Evolutionary conservation across 2,113 vertebrate genomes (phyloP).

Genomic region (Ardeotis arabs): DNA sequence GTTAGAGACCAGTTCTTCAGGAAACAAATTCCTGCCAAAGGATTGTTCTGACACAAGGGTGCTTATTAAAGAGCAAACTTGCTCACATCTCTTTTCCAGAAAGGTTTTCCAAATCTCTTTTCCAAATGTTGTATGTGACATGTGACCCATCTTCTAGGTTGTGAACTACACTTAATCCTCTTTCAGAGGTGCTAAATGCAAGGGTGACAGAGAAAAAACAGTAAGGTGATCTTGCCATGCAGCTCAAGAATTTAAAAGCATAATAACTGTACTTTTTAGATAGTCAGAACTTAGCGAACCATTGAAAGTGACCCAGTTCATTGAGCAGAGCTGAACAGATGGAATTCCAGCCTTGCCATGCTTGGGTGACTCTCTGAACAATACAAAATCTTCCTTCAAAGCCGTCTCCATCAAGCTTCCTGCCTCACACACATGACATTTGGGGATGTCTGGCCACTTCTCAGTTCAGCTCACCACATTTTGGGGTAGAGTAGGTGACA

Average conservation of each 20-base stretch:
- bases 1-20: not conserved
- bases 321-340: slow-evolving; percentile 81
- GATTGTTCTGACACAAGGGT: not conserved
- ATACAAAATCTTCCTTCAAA: slow-evolving; percentile 71
- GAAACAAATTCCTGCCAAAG: not conserved
- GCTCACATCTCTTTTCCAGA: not conserved
- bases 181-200: slow-evolving; percentile 46
- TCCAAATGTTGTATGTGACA: not conserved
- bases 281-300: slow-evolving; percentile 80
- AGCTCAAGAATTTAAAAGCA: slow-evolving; percentile 75
- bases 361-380: slow-evolving; percentile 66
- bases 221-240: slow-evolving; percentile 60
- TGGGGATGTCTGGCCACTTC: slow-evolving; percentile 22
- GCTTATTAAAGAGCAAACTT: not conserved
- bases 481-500: not conserved
- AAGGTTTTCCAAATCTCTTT: not conserved
- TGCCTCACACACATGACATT: slow-evolving; percentile 16
- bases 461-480: not conserved
- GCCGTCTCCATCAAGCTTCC: slow-evolving; percentile 47
- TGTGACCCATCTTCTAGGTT: not conserved
- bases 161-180: not conserved
- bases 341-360: slow-evolving; percentile 73
- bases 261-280: slow-evolving; percentile 82
- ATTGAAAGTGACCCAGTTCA: slow-evolving; percentile 79
- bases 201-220: slow-evolving; percentile 49